These are phyloP conservation scores for Nesospiza acunhae DNA, from an alignment of 2,113 vertebrate genomes.

Conservation along the genomic window DNA sequence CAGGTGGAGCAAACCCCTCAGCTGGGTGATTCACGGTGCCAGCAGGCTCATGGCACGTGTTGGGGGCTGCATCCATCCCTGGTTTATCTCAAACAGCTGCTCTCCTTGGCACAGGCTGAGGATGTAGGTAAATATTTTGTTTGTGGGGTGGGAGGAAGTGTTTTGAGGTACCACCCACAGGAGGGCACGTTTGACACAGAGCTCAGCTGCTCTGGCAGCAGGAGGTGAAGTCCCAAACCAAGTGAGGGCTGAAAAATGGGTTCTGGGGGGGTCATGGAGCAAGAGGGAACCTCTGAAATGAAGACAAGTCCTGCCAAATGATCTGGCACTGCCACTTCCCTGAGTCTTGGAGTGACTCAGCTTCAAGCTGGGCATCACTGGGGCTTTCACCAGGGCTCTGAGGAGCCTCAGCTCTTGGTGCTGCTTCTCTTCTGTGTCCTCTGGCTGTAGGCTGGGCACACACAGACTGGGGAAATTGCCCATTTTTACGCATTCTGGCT, in stretches of 20 bases:
- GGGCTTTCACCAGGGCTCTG: background rate
- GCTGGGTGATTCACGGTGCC: background rate
- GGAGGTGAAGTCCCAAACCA: background rate
- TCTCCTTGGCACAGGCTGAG: background rate
- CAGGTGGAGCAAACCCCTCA: background rate
- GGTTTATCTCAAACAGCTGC: background rate
- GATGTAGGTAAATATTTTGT: background rate
- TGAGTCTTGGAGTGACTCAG: fast-evolving
- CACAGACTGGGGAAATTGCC: background rate
- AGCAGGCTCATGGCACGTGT: fast-evolving
- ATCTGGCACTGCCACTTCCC: background rate
- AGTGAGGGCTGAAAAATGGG: background rate
- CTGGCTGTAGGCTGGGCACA: background rate
- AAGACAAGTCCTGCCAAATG: background rate
- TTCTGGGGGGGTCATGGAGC: fast-evolving
- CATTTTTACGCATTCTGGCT: background rate
- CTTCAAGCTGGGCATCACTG: background rate
- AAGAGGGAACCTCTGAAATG: background rate
- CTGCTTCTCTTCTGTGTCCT: background rate
- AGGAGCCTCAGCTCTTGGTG: background rate
- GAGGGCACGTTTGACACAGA: background rate
- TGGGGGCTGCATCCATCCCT: fast-evolving
- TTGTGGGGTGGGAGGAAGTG: background rate
- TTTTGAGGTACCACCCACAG: background rate
- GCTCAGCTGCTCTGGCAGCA: background rate